Base-by-base conservation (phyloP, 2,888 invertebrate genomes). In the Sinohyriopsis cumingii region DNA sequence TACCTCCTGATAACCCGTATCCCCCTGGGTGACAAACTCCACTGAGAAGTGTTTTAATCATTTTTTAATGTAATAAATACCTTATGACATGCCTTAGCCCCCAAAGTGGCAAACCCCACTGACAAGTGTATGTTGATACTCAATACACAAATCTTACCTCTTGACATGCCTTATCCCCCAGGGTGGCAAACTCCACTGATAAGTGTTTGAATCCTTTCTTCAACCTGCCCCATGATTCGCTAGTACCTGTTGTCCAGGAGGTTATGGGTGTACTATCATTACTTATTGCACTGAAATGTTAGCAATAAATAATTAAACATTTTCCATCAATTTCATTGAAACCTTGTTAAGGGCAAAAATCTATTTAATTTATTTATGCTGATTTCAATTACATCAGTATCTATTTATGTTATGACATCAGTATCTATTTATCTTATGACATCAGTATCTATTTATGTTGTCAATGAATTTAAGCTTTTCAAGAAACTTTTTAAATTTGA, bases 171-270 rank as follows among this genome's bases (percentile, higher is more conserved):
- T 87, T 88, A 72, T 89, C 89, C 19, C 86, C 82, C 28, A 89
- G 71, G 9, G 84, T 78, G 56, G 85, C 82, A 74, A 85, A 88
- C 69, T 89, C 88, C 22, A 86, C 84, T 28, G 86, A 82, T 65
- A 89, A 69, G 59, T 84, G 84, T 69, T 82, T 84, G 75, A 89
- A 87, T 9, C 88, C 88, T 73, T 80, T 84, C 76, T 88, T 85
- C n/a, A 89, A 79, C 45, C 83, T 78, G 22, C 73, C 65, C 89
- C 89, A 89, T 5, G 86, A 84, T n/a, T 85, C 81, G 72, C 82
- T 86, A 18, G 80, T 78, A 6, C 89, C 89, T 63, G 85, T 84
- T 0, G 89, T 86, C 89, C 89, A 89, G 6, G 86, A 71, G 3
- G 87, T 79, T 22, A 89, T 82, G 12, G 76, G 73, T 7, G 87